A percentile compares a stretch with the other conserved stretches of the same genome.
Conservation (phyloP, 1,140 invertebrate genomes). For the Dreissena polymorpha region DNA sequence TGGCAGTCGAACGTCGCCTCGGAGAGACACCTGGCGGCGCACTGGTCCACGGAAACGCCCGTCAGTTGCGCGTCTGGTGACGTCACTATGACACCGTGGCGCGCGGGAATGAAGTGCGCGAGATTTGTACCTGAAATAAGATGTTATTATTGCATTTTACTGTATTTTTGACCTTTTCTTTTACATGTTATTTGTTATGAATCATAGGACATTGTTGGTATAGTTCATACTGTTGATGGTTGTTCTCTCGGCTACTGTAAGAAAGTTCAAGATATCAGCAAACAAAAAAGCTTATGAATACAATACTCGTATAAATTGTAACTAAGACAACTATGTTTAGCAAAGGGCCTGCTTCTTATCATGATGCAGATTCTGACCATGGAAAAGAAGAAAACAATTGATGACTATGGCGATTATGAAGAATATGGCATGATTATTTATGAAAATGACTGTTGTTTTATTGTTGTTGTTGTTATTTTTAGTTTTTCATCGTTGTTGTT, state of each 20-base stretch:
- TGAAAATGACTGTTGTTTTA: neutral
- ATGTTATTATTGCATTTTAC: too few species aligned
- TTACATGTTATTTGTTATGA: neutral
- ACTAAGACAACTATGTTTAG: too few species aligned
- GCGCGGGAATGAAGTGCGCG: constrained; percentile 27
- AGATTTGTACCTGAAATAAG: constrained; percentile 49
- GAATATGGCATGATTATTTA: neutral
- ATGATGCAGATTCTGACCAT: too few species aligned
- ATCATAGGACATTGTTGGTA: neutral
- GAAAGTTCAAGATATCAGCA: too few species aligned
- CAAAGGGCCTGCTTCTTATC: too few species aligned
- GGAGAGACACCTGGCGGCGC: constrained; percentile 44
- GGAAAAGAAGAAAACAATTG: too few species aligned
- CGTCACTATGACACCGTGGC: constrained; percentile 9
- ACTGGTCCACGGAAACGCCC: constrained; percentile 53
- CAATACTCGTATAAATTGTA: too few species aligned
- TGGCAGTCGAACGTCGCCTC: constrained; percentile 49
- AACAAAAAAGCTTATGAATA: too few species aligned
- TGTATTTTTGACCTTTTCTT: neutral
- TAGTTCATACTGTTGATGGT: neutral
- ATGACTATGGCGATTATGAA: too few species aligned
- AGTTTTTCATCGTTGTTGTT: neutral
- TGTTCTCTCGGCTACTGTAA: neutral
- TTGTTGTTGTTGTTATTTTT: neutral
- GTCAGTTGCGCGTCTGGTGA: constrained; percentile 12